A percentile compares a stretch with the other conserved stretches of the same genome.
phyloP scores from a whole-genome alignment of 1,140 invertebrate genomes.

The Drosophila carrolli region DNA sequence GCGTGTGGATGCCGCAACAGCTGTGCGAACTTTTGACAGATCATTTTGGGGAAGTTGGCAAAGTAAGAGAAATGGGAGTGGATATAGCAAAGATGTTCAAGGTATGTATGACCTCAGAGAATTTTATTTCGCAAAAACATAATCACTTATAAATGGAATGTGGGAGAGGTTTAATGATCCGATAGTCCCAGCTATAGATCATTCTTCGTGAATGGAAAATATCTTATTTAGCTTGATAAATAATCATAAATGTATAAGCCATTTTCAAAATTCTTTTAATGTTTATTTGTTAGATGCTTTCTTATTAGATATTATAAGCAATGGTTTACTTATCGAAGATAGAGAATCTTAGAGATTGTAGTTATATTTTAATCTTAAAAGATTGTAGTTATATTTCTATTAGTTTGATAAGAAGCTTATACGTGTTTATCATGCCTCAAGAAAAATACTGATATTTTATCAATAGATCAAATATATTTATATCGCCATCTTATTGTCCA shows the following conservation, averaged over 20 bases:
- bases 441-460: too few species aligned
- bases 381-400: too few species aligned
- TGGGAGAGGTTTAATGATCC: conserved; percentile 5
- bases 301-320: too few species aligned
- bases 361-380: too few species aligned
- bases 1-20: conserved; percentile 59
- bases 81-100: conserved; percentile 5
- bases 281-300: not conserved
- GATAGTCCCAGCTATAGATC: not conserved
- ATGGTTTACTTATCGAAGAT: too few species aligned
- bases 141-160: conserved; percentile 11
- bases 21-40: conserved; percentile 62
- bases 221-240: too few species aligned
- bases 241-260: not conserved
- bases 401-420: too few species aligned
- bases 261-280: too few species aligned
- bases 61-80: conserved; percentile 32
- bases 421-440: too few species aligned
- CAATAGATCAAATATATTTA: too few species aligned
- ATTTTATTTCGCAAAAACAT: conserved; percentile 7
- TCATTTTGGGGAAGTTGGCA: conserved; percentile 16
- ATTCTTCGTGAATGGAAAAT: not conserved
- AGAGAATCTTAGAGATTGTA: too few species aligned
- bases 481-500: too few species aligned
- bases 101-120: conserved; percentile 19